Evolutionary conservation across 1,140 invertebrate species (phyloP).

Genomic region (Archivesica marissinica): DNA sequence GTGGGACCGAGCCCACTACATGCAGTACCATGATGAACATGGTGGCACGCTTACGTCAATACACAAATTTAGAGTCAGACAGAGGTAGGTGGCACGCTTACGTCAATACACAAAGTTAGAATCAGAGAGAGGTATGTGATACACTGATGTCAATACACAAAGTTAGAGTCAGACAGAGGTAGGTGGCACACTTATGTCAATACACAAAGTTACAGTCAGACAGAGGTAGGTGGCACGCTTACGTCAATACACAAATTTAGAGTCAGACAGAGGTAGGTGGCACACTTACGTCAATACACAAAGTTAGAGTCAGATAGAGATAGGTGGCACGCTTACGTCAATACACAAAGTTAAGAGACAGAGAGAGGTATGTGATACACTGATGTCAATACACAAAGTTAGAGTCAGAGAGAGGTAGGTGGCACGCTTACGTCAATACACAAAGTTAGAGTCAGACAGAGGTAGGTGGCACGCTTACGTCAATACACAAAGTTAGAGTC

Average conservation of each 20-base stretch:
- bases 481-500: neutral
- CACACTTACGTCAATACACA: neutral
- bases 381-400: neutral
- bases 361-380: neutral
- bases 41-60: neutral
- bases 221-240: neutral
- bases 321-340: neutral
- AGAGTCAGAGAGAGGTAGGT: neutral
- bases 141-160: neutral
- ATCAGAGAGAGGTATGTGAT: neutral
- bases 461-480: neutral
- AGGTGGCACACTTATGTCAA: neutral
- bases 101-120: neutral
- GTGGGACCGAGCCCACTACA: slow-evolving; percentile 45
- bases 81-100: neutral
- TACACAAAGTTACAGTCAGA: neutral
- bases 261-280: neutral
- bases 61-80: slow-evolving; percentile 10
- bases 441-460: neutral
- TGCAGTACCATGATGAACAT: neutral
- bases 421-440: neutral
- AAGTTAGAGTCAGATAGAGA: neutral
- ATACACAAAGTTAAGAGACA: neutral
- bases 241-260: neutral
- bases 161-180: neutral